These are phyloP conservation scores for Thera britannica DNA, from an alignment of 2,888 invertebrate genomes.

Conservation along the genomic window DNA sequence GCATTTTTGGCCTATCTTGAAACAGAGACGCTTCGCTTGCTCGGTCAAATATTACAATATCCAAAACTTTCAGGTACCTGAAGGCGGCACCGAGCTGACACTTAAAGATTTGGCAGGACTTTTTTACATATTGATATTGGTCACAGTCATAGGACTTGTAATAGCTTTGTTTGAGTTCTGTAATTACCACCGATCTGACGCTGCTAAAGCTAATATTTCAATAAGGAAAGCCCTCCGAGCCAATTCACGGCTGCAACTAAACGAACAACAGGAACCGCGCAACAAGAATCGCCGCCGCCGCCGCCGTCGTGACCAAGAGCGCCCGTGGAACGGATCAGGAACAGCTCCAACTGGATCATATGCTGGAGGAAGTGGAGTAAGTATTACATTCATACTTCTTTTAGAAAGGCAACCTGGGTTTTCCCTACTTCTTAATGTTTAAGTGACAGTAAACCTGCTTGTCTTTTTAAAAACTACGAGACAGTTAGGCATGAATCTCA, in stretches of 20 bases:
- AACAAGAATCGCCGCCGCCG: constrained; percentile 46
- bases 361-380: constrained; percentile 63
- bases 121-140: constrained; percentile 98
- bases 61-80: constrained; percentile 39
- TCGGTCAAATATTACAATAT: background rate
- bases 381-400: background rate
- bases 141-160: constrained; percentile 93
- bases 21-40: too few species aligned
- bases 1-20: too few species aligned
- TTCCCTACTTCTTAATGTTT: too few species aligned
- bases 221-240: constrained; percentile 93
- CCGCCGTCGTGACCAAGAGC: constrained; percentile 67
- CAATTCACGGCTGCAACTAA: constrained; percentile 81
- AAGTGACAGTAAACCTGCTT: too few species aligned
- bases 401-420: too few species aligned
- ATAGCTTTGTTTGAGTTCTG: constrained; percentile 98
- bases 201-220: constrained; percentile 91
- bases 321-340: constrained; percentile 34
- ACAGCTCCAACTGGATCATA: constrained; percentile 65
- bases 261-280: constrained; percentile 13
- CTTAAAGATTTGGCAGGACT: constrained; percentile 98
- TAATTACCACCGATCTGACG: constrained; percentile 92
- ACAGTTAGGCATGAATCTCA: too few species aligned
- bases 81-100: constrained; percentile 91
- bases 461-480: too few species aligned